Conservation (phyloP, 2,113 vertebrate species). For the Cyprinodon brontotheroides region DNA sequence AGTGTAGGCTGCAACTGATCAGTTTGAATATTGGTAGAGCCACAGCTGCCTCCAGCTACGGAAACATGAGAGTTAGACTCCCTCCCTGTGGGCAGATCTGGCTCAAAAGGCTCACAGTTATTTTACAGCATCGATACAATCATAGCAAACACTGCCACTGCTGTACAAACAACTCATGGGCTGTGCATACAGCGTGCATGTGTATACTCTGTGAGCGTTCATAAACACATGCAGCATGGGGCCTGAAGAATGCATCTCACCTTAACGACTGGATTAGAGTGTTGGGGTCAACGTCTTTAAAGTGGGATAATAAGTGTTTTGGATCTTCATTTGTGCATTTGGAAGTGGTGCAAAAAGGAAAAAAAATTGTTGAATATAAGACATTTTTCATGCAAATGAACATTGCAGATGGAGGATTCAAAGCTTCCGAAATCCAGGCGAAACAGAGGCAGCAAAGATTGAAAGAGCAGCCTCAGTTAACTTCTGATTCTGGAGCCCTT, state of each 20-base stretch:
- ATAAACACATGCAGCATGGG: neutral
- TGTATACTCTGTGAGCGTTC: neutral
- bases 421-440: neutral
- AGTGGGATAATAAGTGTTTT: conserved; percentile 43
- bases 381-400: neutral
- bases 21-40: conserved; percentile 24
- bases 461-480: too few relatives aligned
- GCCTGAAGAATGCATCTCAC: conserved; percentile 27
- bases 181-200: neutral
- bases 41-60: conserved; percentile 31
- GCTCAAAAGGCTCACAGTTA: conserved; percentile 29
- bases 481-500: too few relatives aligned
- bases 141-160: conserved; percentile 6
- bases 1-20: conserved; percentile 29
- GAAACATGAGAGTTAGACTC: conserved; percentile 30
- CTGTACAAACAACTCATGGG: conserved; percentile 6
- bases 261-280: conserved; percentile 19
- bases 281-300: conserved; percentile 37
- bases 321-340: conserved; percentile 36
- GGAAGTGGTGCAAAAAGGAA: neutral
- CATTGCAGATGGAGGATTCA: neutral
- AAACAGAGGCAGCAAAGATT: neutral
- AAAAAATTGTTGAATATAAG: neutral
- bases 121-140: conserved; percentile 46
- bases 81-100: conserved; percentile 1